A percentile compares a stretch with the other conserved stretches of the same genome.
Conservation (phyloP, 2,113 vertebrate species). For the Phrynocephalus versicolor region DNA sequence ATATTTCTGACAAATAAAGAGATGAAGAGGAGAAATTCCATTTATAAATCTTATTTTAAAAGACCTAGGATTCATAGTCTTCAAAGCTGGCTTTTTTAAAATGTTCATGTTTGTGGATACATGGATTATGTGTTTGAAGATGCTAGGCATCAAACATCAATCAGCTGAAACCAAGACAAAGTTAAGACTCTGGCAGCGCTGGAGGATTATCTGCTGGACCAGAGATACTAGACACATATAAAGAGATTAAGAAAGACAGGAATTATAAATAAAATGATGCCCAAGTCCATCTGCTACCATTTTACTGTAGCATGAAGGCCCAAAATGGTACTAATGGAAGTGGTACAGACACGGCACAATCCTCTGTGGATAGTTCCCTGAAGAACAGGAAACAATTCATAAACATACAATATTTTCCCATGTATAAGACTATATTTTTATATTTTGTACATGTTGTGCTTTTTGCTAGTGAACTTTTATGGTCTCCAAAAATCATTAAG, state of each 20-base stretch:
- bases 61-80: conserved; percentile 11
- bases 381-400: background rate
- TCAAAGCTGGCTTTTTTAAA: background rate
- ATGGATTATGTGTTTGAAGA: conserved; percentile 45
- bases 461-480: background rate
- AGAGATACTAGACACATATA: conserved; percentile 12
- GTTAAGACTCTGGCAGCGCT: conserved; percentile 39
- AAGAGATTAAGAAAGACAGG: conserved; percentile 44
- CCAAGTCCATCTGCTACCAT: conserved; percentile 33
- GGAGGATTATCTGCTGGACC: conserved; percentile 45
- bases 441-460: background rate
- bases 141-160: conserved; percentile 46
- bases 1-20: background rate
- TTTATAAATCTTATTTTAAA: conserved; percentile 22
- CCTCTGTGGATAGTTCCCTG: background rate
- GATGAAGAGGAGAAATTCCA: conserved; percentile 3
- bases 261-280: conserved; percentile 30
- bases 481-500: background rate
- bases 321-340: background rate
- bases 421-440: too few species aligned
- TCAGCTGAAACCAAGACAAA: conserved; percentile 48
- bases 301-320: conserved; percentile 14
- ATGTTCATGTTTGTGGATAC: conserved; percentile 23
- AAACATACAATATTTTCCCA: too few species aligned
- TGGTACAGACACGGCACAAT: background rate